Conservation (phyloP, 2,797 vertebrate genomes). For the Clamator glandarius region DNA sequence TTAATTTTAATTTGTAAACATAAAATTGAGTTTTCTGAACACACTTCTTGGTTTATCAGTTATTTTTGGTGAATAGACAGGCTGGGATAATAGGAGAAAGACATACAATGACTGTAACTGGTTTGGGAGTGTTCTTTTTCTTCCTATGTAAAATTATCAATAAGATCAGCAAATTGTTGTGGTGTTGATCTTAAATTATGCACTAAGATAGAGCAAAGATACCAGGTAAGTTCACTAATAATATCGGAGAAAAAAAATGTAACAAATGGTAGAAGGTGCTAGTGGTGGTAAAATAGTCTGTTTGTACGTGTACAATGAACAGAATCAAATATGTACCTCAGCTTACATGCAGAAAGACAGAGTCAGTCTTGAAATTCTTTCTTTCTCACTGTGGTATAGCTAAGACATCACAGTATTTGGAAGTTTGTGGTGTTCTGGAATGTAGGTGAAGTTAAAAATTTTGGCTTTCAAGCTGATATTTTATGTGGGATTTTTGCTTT, state of each 20-base stretch:
- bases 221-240: constrained; percentile 51
- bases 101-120: neutral
- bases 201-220: neutral
- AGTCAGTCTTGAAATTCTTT: neutral
- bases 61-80: neutral
- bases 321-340: neutral
- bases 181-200: neutral
- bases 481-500: constrained; percentile 21
- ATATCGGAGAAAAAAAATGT: neutral
- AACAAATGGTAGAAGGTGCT: neutral
- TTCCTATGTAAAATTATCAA: neutral
- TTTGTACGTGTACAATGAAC: neutral
- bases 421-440: constrained; percentile 9
- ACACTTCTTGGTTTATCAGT: neutral
- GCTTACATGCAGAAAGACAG: neutral
- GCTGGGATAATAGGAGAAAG: neutral
- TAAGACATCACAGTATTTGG: constrained; percentile 18
- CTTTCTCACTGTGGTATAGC: neutral
- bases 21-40: constrained; percentile 7
- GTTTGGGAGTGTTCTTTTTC: neutral
- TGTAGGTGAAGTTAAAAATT: constrained; percentile 10
- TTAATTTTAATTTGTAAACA: constrained; percentile 55
- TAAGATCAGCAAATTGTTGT: neutral
- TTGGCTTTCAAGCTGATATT: neutral
- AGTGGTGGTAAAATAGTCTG: neutral